phyloP scores from a whole-genome alignment of 1,140 invertebrate species.

The Oryctes rhinoceros region DNA sequence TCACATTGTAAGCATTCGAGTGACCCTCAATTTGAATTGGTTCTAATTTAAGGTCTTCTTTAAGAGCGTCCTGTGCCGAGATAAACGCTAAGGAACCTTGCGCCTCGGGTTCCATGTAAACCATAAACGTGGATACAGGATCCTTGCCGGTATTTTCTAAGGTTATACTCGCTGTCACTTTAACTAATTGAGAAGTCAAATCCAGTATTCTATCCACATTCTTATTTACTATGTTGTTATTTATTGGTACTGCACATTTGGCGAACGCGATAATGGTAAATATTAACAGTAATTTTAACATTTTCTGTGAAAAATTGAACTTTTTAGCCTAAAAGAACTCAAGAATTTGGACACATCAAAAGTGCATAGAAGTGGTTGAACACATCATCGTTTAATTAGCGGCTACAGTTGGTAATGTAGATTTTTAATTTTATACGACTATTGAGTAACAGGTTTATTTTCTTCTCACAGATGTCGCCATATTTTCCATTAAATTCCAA shows the following conservation, averaged over 20 bases:
- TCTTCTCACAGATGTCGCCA: not conserved
- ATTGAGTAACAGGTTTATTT: not conserved
- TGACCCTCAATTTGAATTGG: slow-evolving; percentile 65
- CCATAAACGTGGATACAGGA: slow-evolving; percentile 73
- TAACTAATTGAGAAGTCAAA: slow-evolving; percentile 87
- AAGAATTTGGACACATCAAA: slow-evolving; percentile 7
- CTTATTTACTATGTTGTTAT: slow-evolving; percentile 70
- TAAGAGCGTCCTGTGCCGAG: slow-evolving; percentile 72
- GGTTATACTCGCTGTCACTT: slow-evolving; percentile 80
- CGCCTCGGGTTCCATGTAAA: slow-evolving; percentile 73
- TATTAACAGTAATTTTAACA: not conserved
- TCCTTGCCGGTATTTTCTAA: slow-evolving; percentile 83
- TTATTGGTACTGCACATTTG: slow-evolving; percentile 36
- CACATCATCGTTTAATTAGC: not conserved
- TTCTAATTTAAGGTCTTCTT: slow-evolving; percentile 69
- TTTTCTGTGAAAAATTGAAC: not conserved
- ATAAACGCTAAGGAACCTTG: slow-evolving; percentile 78
- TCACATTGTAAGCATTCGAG: slow-evolving; percentile 68
- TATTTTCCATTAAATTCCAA: not conserved
- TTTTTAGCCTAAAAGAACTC: not conserved
- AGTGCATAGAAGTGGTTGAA: not conserved
- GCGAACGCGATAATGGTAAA: not conserved
- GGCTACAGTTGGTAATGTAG: not conserved
- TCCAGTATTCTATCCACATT: slow-evolving; percentile 89
- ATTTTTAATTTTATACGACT: not conserved